phyloP scores from a whole-genome alignment of 2,797 vertebrate genomes.

The Lagorchestes hirsutus region DNA sequence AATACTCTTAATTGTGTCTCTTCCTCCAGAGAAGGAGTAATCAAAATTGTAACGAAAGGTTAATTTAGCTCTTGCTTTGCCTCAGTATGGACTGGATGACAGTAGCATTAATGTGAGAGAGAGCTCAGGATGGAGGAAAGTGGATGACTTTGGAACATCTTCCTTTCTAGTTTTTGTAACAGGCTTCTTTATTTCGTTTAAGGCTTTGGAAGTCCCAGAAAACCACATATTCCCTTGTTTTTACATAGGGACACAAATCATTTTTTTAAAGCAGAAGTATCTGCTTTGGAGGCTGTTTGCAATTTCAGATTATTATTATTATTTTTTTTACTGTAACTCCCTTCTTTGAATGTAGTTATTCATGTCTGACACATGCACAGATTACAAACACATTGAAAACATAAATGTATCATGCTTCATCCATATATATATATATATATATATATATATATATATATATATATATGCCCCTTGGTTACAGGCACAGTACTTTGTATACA shows the following conservation, averaged over 20 bases:
- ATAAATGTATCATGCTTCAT: background rate
- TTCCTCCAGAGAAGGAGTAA: background rate
- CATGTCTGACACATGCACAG: background rate
- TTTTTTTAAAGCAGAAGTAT: conserved; percentile 37
- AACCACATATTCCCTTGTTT: conserved; percentile 41
- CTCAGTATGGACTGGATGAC: background rate
- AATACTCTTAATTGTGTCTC: conserved; percentile 14
- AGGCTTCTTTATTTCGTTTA: conserved; percentile 30
- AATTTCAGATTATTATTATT: background rate
- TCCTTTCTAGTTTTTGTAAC: background rate
- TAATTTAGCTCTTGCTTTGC: background rate
- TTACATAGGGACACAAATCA: background rate
- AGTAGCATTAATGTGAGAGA: background rate
- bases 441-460: no score
- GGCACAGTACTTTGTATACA: background rate
- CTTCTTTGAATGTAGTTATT: conserved; percentile 8
- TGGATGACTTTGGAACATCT: background rate
- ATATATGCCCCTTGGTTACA: background rate
- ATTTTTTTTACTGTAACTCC: conserved; percentile 2
- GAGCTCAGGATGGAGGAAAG: background rate
- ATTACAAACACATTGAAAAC: background rate
- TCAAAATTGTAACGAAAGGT: conserved; percentile 29
- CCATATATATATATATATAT: background rate
- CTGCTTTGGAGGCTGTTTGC: conserved; percentile 9
- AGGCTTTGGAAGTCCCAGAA: conserved; percentile 23